phyloP scores from a whole-genome alignment of 2,113 vertebrate species.

The Boulengeromyrus knoepffleri region DNA sequence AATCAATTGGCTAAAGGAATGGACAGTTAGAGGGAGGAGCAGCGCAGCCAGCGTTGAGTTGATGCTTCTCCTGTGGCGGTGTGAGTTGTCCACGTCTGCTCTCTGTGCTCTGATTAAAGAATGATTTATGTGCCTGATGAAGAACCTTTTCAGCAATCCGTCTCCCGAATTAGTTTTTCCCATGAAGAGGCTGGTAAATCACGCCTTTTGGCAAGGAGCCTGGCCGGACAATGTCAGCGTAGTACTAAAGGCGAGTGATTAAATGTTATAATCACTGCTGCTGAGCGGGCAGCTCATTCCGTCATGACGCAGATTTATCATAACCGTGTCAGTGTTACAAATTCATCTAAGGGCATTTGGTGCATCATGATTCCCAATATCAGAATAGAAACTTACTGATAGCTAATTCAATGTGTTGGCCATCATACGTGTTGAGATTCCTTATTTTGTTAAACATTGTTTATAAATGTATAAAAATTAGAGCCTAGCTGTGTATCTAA shows the following conservation, averaged over 20 bases:
- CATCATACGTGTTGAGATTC: not conserved
- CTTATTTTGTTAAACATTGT: not conserved
- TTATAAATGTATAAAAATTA: not conserved
- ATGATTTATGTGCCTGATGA: constrained; percentile 61
- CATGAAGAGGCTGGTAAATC: constrained; percentile 63
- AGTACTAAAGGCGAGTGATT: constrained; percentile 45
- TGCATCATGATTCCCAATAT: not conserved
- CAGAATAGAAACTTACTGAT: constrained; percentile 8
- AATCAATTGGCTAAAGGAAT: constrained; percentile 35
- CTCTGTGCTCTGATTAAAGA: constrained; percentile 68
- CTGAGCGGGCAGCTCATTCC: constrained; percentile 40
- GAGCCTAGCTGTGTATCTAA: not conserved
- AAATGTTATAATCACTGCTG: constrained; percentile 51
- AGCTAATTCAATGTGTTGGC: constrained; percentile 2
- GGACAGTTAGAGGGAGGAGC: constrained; percentile 40
- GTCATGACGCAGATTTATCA: constrained; percentile 50
- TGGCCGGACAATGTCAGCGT: constrained; percentile 38
- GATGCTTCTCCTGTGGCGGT: constrained; percentile 42
- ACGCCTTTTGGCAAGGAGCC: constrained; percentile 52
- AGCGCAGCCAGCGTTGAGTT: constrained; percentile 47
- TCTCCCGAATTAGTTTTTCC: constrained; percentile 65
- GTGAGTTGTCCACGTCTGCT: constrained; percentile 45
- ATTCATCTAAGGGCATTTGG: constrained; percentile 1
- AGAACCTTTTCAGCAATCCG: constrained; percentile 59
- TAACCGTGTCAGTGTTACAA: constrained; percentile 9